Evolutionary conservation across 1,140 invertebrate species (phyloP).

Genomic region (Hypothenemus hampei): DNA sequence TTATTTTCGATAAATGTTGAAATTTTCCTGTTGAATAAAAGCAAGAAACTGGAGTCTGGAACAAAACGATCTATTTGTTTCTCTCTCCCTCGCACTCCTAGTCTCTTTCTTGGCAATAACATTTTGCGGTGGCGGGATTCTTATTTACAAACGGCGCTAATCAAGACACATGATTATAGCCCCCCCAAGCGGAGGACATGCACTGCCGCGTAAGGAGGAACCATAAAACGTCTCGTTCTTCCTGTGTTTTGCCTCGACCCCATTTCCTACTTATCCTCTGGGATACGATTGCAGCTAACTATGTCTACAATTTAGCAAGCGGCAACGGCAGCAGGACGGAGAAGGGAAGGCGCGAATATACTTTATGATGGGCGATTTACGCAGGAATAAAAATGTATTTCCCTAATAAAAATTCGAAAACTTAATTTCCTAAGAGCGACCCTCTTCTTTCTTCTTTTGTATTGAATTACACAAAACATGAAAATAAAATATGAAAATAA

Average conservation of each 20-base stretch:
- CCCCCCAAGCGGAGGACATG: slow-evolving; percentile 37
- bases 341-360: slow-evolving; percentile 18
- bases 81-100: too few species aligned
- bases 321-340: too few species aligned
- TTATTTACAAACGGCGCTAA: slow-evolving; percentile 47
- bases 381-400: slow-evolving; percentile 23
- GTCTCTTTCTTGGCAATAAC: slow-evolving; percentile 29
- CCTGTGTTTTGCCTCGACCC: slow-evolving; percentile 22
- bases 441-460: too few species aligned
- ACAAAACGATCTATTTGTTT: too few species aligned
- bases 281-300: slow-evolving; percentile 29
- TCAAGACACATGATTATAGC: slow-evolving; percentile 47
- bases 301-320: slow-evolving; percentile 29
- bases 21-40: too few species aligned
- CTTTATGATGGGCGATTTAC: slow-evolving; percentile 20
- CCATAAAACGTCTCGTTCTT: slow-evolving; percentile 38
- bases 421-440: slow-evolving; percentile 12
- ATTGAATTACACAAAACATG: too few species aligned
- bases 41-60: too few species aligned
- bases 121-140: slow-evolving; percentile 38
- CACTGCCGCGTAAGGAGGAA: slow-evolving; percentile 35
- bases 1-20: slow-evolving; percentile 1
- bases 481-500: too few species aligned
- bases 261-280: slow-evolving; percentile 27
- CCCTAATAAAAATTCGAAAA: slow-evolving; percentile 22